Percentiles rank a stretch among this genome's conserved stretches.
Conservation (phyloP, 64 coral and sea anemone genomes). For the Montipora foliosa region DNA sequence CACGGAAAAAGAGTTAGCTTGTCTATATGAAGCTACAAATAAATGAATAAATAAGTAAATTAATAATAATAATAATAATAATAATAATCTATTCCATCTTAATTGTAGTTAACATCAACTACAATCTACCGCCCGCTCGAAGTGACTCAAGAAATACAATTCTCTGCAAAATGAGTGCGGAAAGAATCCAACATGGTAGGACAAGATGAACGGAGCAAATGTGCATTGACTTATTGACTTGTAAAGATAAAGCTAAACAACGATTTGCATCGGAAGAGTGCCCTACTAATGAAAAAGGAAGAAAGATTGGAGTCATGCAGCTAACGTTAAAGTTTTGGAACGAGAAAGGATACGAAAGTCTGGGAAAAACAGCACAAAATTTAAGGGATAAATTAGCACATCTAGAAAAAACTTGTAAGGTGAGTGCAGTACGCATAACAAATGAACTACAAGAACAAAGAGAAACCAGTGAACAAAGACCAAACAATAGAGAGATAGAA, state of each 20-base stretch:
- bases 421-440: too few relatives aligned
- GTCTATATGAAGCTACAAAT: too few relatives aligned
- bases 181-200: constrained; percentile 27
- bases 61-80: too few relatives aligned
- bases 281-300: constrained; percentile 39
- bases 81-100: not conserved
- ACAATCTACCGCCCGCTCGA: constrained; percentile 53
- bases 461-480: too few relatives aligned
- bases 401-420: constrained; percentile 1
- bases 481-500: too few relatives aligned
- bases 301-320: constrained; percentile 35
- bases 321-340: constrained; percentile 21
- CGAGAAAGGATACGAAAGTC: constrained; percentile 34
- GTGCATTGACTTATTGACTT: constrained; percentile 29
- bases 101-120: constrained; percentile 35
- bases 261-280: constrained; percentile 1
- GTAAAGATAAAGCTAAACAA: constrained; percentile 22
- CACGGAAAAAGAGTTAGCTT: too few relatives aligned
- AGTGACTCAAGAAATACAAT: not conserved
- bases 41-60: too few relatives aligned
- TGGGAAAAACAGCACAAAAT: constrained; percentile 56
- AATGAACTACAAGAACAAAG: too few relatives aligned
- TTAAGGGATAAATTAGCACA: constrained; percentile 43
- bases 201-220: constrained; percentile 41
- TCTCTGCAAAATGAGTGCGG: constrained; percentile 26